Evolutionary conservation across 2,797 vertebrate genomes (phyloP), one percentile per base, ranked within the genome.

Genomic region (Pseudochromis fuscus): DNA sequence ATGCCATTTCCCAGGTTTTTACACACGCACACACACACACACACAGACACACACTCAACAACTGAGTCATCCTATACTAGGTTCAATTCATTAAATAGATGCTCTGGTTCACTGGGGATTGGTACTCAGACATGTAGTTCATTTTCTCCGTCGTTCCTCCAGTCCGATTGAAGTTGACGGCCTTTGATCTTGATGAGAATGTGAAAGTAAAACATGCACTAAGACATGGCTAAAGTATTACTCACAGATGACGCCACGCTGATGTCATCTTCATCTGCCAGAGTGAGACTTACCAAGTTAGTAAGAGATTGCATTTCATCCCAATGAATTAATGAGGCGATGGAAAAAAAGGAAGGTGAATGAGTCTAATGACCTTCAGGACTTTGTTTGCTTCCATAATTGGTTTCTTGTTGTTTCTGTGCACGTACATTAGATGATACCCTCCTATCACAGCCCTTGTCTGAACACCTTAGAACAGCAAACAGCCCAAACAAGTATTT

Each of bases 111-210:
- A 85, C 77, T 59, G 37, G 67, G 83, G 74, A 87, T 70, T 30
- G 52, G 63, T 67, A 67, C 67, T 84, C 59, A 51, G 66, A 45
- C 79, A 63, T 81, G 75, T 35, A 66, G 77, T 76, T 87, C 52
- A 75, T 84, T 88, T 79, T 73, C 81, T 69, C 33, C 16, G 4
- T 49, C 12, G 15, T 57, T 75, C 72, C 58, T 62, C 52, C 31
- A n/a, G 67, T 50, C 83, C 79, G 79, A 87, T 65, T 85, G 67
- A 85, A 84, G 79, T 45, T 61, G 82, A 75, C 61, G 28, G 68
- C 58, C 73, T 92, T 83, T 86, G 84, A 89, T 89, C 85, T 80
- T 13, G 48, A 73, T 30, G 84, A 77, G 63, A 65, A 70, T 55
- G 72, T 64, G 53, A 75, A 79, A 75, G 72, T 72, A 31, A 72